Evolutionary conservation across 2,113 vertebrate species (phyloP).

Genomic region (Strix uralensis): DNA sequence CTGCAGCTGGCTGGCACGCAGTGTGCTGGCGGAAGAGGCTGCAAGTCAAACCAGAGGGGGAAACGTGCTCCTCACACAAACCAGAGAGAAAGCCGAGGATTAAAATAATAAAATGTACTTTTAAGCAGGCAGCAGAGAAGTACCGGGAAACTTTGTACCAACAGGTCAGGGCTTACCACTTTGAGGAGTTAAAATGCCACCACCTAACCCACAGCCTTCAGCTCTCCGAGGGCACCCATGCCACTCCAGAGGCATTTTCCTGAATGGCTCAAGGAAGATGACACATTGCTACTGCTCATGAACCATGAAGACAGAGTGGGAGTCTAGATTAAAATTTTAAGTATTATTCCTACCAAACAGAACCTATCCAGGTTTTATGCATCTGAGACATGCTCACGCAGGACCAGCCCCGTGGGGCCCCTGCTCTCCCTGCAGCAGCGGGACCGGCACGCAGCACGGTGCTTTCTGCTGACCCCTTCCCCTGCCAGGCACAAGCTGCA

Average conservation of each 20-base stretch:
- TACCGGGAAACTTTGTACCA: not conserved
- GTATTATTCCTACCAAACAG: not conserved
- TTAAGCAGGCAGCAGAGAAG: not conserved
- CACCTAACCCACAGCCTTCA: not conserved
- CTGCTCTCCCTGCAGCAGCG: not conserved
- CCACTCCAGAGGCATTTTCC: not conserved
- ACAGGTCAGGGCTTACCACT: not conserved
- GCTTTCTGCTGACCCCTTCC: not conserved
- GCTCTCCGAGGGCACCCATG: not conserved
- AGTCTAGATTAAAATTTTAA: not conserved
- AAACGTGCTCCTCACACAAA: not conserved
- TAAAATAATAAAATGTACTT: not conserved
- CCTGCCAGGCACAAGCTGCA: not conserved
- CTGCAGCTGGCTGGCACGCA: accelerated
- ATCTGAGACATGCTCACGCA: not conserved
- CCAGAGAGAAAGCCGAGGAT: not conserved
- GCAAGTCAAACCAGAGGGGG: not conserved
- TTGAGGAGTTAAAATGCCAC: not conserved
- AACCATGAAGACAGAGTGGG: not conserved
- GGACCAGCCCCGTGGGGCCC: not conserved
- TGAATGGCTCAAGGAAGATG: not conserved
- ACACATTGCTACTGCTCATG: not conserved
- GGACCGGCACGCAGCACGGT: accelerated
- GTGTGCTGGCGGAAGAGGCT: not conserved
- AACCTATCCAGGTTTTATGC: not conserved